phyloP scores from a whole-genome alignment of 2,113 vertebrate genomes.

The Capra hircus region DNA sequence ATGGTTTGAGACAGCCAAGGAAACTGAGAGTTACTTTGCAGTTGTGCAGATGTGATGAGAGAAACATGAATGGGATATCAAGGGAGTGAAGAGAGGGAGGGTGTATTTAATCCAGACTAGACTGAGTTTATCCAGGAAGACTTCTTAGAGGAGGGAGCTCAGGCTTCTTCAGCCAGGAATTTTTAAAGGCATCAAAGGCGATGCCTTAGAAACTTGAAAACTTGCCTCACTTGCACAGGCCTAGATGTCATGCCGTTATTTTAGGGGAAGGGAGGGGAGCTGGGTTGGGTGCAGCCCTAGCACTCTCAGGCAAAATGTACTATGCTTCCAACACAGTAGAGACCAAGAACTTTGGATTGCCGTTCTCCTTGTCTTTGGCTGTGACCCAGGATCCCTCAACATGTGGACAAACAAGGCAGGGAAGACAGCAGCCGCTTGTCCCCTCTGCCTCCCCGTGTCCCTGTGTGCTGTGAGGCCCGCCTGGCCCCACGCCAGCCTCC shows the following conservation, averaged over 20 bases:
- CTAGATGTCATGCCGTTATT: accelerated
- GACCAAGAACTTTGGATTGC: background rate
- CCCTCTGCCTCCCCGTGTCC: background rate
- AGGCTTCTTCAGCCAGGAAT: background rate
- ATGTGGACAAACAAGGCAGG: background rate
- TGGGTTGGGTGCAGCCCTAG: accelerated
- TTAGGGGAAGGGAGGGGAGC: background rate
- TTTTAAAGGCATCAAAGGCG: background rate
- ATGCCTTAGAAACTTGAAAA: background rate
- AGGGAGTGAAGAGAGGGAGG: background rate
- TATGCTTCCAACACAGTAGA: background rate
- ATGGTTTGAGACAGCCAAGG: background rate
- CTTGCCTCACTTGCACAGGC: background rate
- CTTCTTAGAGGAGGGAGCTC: background rate
- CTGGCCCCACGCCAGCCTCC: background rate
- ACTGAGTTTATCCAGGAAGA: background rate
- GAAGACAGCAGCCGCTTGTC: accelerated
- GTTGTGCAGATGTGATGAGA: background rate
- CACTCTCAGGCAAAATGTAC: background rate
- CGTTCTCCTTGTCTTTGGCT: background rate
- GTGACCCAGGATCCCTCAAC: background rate
- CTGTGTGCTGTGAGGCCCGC: background rate
- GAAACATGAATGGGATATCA: background rate
- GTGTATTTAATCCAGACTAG: background rate
- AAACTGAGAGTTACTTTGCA: background rate